Evolutionary conservation across 1,140 invertebrate genomes (phyloP).

Genomic region (Zaprionus lachaisei): DNA sequence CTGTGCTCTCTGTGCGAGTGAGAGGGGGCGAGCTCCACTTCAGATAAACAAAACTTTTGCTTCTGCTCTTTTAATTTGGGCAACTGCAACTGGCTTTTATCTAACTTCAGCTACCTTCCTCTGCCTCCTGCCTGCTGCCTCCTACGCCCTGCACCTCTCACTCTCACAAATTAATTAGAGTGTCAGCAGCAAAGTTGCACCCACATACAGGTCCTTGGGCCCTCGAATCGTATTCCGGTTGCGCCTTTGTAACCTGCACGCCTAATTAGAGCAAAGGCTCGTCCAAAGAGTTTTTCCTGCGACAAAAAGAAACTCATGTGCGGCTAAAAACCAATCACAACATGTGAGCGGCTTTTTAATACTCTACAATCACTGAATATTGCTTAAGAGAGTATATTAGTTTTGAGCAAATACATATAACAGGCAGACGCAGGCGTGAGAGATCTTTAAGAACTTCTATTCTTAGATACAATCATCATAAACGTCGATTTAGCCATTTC

Average conservation of each 20-base stretch:
- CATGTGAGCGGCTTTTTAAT: conserved; percentile 44
- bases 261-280: conserved; percentile 68
- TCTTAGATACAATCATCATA: accelerated
- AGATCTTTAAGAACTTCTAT: background rate
- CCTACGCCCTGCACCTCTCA: background rate
- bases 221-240: conserved; percentile 25
- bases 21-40: conserved; percentile 1
- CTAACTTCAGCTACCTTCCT: background rate
- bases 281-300: conserved; percentile 22
- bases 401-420: background rate
- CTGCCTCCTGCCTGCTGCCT: no score
- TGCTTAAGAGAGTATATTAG: conserved; percentile 1
- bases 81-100: conserved; percentile 60
- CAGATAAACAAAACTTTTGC: conserved; percentile 58
- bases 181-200: conserved; percentile 48
- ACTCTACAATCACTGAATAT: background rate
- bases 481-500: background rate
- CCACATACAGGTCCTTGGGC: conserved; percentile 4
- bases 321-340: conserved; percentile 70
- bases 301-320: conserved; percentile 54
- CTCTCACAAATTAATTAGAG: conserved; percentile 72
- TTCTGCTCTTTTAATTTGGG: conserved; percentile 62
- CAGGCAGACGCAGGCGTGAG: background rate
- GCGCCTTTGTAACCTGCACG: conserved; percentile 31
- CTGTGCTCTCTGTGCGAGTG: conserved; percentile 13